Evolutionary conservation across 1,140 invertebrate species (phyloP), one percentile per base, ranked within the genome.

Genomic region (Tetragnatha versicolor): DNA sequence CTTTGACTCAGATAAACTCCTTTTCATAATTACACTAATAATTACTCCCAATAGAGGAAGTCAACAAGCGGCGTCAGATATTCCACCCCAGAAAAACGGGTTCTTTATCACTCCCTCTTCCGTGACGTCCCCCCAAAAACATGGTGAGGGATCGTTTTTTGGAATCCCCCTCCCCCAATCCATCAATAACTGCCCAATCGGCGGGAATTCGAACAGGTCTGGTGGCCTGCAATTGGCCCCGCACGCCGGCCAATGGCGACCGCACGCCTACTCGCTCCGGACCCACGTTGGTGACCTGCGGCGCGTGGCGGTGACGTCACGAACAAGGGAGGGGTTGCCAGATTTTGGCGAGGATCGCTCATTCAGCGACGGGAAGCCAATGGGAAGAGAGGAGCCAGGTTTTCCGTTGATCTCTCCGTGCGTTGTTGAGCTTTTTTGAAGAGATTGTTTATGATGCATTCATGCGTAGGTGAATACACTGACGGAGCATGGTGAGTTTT

Each of bases 291-390:
- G 63, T 79, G 76, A 79, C 76, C 76, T 61, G 69, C 39, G 22
- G 76, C 63, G 76, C 65, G 76, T 79, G 51, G 76, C 49, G 51
- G 25, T 79, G 63, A 79, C 76, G 65, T 79, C 76, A 79, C 12
- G 17, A 20, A 20, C 7, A 3, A 0, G 20, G 33, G 6, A 9
- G 22, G 27, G 60, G 27, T 68, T 45, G 25, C 61, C 25, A 55
- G 5, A 20, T 69, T 7, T 69, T 79, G 76, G 76, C 76, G 76
- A 69, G 31, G 6, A 33, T 45, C 60, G 14, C 2, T n/a, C 25
- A 66, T 58, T 37, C 7, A 12, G 27, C 37, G 9, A 47, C 20
- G 20, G 20, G 12, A 29, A 25, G 61, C 35, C 61, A 39, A 65
- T 20, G 14, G 29, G 37, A n/a, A 35, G 60, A 63, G n/a, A n/a